Evolutionary conservation across 2,888 invertebrate species (phyloP), one percentile per base, ranked within the genome.

Genomic region (Acanthosepion pharaonis): DNA sequence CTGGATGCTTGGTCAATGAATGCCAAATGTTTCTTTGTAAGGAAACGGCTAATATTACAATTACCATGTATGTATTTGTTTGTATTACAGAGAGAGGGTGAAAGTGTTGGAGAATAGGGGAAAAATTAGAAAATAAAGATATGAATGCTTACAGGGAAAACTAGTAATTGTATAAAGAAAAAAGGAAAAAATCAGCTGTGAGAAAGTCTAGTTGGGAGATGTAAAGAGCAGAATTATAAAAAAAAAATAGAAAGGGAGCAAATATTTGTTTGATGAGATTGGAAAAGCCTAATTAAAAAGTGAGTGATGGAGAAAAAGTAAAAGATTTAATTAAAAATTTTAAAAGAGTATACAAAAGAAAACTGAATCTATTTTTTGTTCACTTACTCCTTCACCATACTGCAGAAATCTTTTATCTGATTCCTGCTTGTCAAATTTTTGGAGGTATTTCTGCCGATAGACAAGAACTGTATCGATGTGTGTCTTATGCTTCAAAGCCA

Each of bases 381-480:
- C 48, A 96, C 96, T 95, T 95, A 97, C 97, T 96, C 97, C 97
- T 95, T 97, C 97, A 93, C 96, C 95, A 95, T 97, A 97, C 95
- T 97, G 97, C 91, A 97, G 95, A 95, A 97, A 97, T 94, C 97
- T 95, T 95, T 97, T 97, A 96, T 97, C 97, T 6, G 97, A 97
- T 95, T 98, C 98, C 95, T 97, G 97, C 95, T 97, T 97, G 78
- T 97, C 97, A 95, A 98, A 97, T 94, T 98, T 97, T 94, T 98
- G 97, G 95, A 98, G 97, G 97, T 98, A 98, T 95, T 98, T 98
- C 96, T 98, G 98, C 94, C 98, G 97, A 96, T 98, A 98, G 91
- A 98, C 98, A 94, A 98, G 97, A n/a, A 98, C 98, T 15, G 98
- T 98, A 96, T 98, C 98, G 42, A 98, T 97, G 96, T 98, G 98